Conservation (phyloP, 1,140 invertebrate genomes). For the Drosophila lacteicornis region DNA sequence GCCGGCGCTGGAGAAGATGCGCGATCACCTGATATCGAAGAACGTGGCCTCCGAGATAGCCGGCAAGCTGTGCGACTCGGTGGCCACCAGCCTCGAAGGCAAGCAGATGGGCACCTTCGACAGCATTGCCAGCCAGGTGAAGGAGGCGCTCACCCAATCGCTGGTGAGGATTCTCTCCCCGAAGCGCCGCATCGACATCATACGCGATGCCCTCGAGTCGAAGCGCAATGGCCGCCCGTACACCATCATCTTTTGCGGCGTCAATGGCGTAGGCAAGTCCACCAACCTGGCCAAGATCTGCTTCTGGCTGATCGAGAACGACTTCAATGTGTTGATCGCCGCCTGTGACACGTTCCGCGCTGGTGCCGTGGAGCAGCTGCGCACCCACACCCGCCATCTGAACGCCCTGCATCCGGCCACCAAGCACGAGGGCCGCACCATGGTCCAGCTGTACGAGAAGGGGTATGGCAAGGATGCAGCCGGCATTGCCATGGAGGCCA, state of each 20-base stretch:
- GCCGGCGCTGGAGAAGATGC: constrained; percentile 96
- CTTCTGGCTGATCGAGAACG: constrained; percentile 99
- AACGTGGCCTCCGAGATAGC: constrained; percentile 99
- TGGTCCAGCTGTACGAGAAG: constrained; percentile 99
- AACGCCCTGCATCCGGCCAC: constrained; percentile 96
- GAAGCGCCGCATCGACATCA: constrained; percentile 97
- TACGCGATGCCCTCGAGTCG: constrained; percentile 97
- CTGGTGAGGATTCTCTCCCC: constrained; percentile 97
- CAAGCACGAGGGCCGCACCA: constrained; percentile 89
- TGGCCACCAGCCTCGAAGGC: constrained; percentile 96
- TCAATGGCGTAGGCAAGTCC: constrained; percentile 99
- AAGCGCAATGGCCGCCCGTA: constrained; percentile 94
- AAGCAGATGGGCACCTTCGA: constrained; percentile 97
- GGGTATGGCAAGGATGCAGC: constrained; percentile 99
- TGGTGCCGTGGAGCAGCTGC: constrained; percentile 98
- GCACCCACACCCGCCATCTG: constrained; percentile 97
- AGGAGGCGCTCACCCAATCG: constrained; percentile 92
- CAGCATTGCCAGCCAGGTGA: constrained; percentile 93
- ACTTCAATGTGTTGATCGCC: constrained; percentile 97
- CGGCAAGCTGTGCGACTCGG: constrained; percentile 97
- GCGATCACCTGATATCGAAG: constrained; percentile 98
- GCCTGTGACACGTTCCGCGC: constrained; percentile 99
- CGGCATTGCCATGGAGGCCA: constrained; percentile 98
- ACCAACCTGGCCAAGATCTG: constrained; percentile 99
- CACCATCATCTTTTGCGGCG: constrained; percentile 99